Percentiles rank a stretch among this genome's conserved stretches.
Evolutionary conservation across 2,888 invertebrate genomes (phyloP).

Genomic region (Prosapia bicincta): DNA sequence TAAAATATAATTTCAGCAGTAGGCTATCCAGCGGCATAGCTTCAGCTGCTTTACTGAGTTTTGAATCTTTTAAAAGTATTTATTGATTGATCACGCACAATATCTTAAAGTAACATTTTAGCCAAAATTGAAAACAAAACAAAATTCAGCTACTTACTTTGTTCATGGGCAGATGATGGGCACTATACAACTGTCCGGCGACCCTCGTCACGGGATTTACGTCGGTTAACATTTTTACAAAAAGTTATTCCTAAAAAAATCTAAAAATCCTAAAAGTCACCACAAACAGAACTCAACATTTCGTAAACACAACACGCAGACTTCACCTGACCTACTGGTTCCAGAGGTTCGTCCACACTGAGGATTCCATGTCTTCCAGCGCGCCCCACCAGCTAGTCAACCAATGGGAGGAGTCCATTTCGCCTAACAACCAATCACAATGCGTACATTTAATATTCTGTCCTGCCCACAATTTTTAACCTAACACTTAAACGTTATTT

Average conservation of each 20-base stretch:
- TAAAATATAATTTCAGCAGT: too few relatives aligned
- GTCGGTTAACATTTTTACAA: slow-evolving; percentile 21
- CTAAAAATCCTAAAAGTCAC: background rate
- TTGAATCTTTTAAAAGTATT: too few relatives aligned
- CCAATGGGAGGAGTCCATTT: slow-evolving; percentile 8
- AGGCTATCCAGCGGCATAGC: too few relatives aligned
- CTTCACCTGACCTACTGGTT: background rate
- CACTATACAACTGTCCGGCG: slow-evolving; percentile 18
- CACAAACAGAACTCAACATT: background rate
- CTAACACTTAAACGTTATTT: slow-evolving; percentile 18
- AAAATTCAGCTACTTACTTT: slow-evolving; percentile 26
- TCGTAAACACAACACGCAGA: background rate
- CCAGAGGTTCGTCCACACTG: slow-evolving; percentile 11
- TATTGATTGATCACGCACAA: too few relatives aligned
- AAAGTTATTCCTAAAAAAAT: background rate
- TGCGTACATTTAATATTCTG: slow-evolving; percentile 9
- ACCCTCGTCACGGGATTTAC: slow-evolving; percentile 22
- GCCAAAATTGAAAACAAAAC: too few relatives aligned
- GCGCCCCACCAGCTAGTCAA: slow-evolving; percentile 11
- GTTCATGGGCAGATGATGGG: slow-evolving; percentile 23
- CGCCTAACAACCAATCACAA: slow-evolving; percentile 13
- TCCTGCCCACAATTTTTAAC: slow-evolving; percentile 3
- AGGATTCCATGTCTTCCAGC: slow-evolving; percentile 15
- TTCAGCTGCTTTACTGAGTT: too few relatives aligned
- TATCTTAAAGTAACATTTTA: too few relatives aligned